Conservation (phyloP, 1,140 invertebrate genomes). For the Hyles euphorbiae region DNA sequence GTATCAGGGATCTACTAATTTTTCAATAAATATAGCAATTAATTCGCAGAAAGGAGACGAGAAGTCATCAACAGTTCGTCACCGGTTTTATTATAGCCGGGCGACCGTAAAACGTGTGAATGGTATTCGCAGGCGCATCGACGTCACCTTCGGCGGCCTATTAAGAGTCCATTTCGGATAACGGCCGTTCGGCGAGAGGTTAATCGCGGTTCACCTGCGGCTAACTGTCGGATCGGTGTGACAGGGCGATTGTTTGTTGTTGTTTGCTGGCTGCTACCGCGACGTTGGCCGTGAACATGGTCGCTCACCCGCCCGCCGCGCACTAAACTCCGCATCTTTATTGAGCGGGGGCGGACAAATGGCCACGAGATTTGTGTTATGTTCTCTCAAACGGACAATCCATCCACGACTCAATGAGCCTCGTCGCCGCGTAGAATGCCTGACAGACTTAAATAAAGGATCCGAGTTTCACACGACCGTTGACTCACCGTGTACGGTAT, state of each 20-base stretch:
- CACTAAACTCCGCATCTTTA: slow-evolving; percentile 53
- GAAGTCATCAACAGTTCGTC: slow-evolving; percentile 35
- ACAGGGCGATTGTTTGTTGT: slow-evolving; percentile 31
- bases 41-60: too few relatives aligned
- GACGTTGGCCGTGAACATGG: slow-evolving; percentile 54
- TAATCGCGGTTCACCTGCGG: slow-evolving; percentile 58
- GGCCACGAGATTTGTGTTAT: slow-evolving; percentile 44
- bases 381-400: slow-evolving; percentile 33
- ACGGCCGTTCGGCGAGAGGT: slow-evolving; percentile 59
- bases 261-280: slow-evolving; percentile 31
- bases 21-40: too few relatives aligned
- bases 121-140: slow-evolving; percentile 42
- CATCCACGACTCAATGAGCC: slow-evolving; percentile 38
- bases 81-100: slow-evolving; percentile 48
- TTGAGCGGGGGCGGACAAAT: slow-evolving; percentile 45
- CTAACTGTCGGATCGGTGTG: slow-evolving; percentile 44
- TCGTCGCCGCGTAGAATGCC: slow-evolving; percentile 6
- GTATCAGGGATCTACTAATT: too few relatives aligned
- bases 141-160: slow-evolving; percentile 34
- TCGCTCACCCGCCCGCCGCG: slow-evolving; percentile 45
- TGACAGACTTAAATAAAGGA: slow-evolving; percentile 13
- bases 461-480: background rate
- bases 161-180: slow-evolving; percentile 56
- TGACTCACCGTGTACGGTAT: slow-evolving; percentile 13
- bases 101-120: slow-evolving; percentile 50